Evolutionary conservation across 2,888 invertebrate species (phyloP).

Genomic region (Ischnura elegans): DNA sequence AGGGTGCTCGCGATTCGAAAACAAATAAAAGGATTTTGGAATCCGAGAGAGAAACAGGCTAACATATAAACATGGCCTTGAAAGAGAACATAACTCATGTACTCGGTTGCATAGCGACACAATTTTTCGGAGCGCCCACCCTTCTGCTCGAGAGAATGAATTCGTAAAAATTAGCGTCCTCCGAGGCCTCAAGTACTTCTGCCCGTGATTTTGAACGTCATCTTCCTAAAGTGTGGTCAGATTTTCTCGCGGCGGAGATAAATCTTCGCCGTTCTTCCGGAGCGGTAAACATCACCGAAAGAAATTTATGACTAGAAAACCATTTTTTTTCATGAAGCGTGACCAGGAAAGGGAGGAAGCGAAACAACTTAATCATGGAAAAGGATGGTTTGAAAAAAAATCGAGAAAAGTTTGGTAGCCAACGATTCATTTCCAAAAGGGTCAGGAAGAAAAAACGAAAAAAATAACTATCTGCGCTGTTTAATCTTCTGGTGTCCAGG

Average conservation of each 20-base stretch:
- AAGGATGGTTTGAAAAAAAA: not conserved
- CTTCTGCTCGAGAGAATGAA: not conserved
- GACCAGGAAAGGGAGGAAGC: slow-evolving; percentile 1
- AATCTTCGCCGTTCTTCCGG: not conserved
- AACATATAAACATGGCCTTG: too few species aligned
- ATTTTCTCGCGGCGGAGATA: not conserved
- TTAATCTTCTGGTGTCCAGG: not conserved
- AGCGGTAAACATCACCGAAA: not conserved
- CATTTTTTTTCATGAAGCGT: not conserved
- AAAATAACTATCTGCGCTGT: not conserved
- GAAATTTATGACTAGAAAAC: not conserved
- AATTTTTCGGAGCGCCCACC: not conserved
- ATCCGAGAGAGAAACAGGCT: too few species aligned
- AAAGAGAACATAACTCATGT: not conserved
- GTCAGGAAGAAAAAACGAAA: not conserved
- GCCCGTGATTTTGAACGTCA: slow-evolving; percentile 11
- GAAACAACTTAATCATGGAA: slow-evolving; percentile 21
- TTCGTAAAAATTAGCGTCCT: not conserved
- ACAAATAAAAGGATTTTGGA: too few species aligned
- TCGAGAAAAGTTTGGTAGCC: not conserved
- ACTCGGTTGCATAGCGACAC: not conserved
- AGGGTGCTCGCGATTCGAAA: too few species aligned
- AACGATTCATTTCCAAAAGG: not conserved
- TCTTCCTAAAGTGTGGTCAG: slow-evolving; percentile 1
- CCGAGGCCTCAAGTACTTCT: not conserved